These are phyloP conservation scores for Drosophila subobscura DNA, from an alignment of 1,140 invertebrate species.

Conservation along the genomic window DNA sequence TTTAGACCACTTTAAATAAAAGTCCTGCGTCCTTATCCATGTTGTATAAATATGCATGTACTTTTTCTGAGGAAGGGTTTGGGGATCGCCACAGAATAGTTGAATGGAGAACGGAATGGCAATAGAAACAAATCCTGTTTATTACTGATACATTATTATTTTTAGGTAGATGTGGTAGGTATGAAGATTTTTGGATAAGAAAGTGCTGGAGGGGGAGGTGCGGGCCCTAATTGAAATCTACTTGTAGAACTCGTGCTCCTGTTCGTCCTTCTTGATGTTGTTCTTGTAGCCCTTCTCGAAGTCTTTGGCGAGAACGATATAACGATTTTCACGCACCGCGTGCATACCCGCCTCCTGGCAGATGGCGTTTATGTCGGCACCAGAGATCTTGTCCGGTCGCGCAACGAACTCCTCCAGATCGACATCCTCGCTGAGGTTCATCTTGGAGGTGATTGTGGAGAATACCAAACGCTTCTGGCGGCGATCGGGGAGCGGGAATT, in stretches of 20 bases:
- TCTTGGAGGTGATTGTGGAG: conserved; percentile 98
- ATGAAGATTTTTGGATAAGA: not conserved
- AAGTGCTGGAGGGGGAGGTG: not conserved
- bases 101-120: too few relatives aligned
- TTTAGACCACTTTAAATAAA: too few relatives aligned
- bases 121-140: too few relatives aligned
- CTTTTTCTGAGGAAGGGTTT: too few relatives aligned
- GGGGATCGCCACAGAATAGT: too few relatives aligned
- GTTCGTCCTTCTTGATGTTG: conserved; percentile 99
- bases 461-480: conserved; percentile 99
- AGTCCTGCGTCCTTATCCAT: too few relatives aligned
- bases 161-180: not conserved
- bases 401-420: conserved; percentile 99
- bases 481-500: conserved; percentile 98
- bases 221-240: conserved; percentile 85
- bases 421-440: conserved; percentile 99
- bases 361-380: conserved; percentile 99
- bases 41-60: too few relatives aligned
- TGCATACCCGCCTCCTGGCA: conserved; percentile 99
- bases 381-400: conserved; percentile 98
- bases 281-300: conserved; percentile 99
- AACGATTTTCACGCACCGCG: conserved; percentile 98
- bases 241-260: conserved; percentile 99
- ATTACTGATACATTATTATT: too few relatives aligned
- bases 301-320: conserved; percentile 98